phyloP scores from a whole-genome alignment of 2,113 vertebrate genomes.

The Crotalus helleri region DNA sequence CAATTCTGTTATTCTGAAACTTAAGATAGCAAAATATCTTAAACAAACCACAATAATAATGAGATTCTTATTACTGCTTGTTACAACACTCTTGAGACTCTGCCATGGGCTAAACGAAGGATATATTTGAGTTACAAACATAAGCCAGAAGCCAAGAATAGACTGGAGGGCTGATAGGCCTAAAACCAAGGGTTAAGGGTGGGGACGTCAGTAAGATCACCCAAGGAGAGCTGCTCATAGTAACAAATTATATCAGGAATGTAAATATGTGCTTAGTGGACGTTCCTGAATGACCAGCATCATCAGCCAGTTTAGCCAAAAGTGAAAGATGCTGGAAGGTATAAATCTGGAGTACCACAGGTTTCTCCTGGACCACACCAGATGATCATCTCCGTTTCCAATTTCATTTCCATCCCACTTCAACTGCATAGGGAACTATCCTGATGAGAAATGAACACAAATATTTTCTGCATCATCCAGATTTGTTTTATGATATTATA shows the following conservation, averaged over 20 bases:
- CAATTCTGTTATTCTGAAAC: background rate
- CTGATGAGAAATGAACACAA: background rate
- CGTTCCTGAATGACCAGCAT: background rate
- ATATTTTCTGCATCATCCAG: background rate
- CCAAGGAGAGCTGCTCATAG: background rate
- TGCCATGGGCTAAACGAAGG: background rate
- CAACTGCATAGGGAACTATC: background rate
- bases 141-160: background rate
- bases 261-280: background rate
- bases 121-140: background rate
- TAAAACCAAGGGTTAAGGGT: background rate
- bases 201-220: background rate
- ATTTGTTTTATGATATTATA: conserved; percentile 17
- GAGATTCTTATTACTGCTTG: background rate
- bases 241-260: background rate
- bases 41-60: background rate
- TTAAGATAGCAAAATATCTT: background rate
- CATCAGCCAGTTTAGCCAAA: background rate
- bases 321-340: background rate
- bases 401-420: background rate
- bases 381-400: background rate
- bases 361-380: background rate
- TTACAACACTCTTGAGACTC: background rate
- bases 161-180: background rate
- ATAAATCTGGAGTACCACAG: background rate